These are phyloP conservation scores for Steinernema carpocapsae DNA, from an alignment of 2,888 invertebrate species.

Conservation along the genomic window DNA sequence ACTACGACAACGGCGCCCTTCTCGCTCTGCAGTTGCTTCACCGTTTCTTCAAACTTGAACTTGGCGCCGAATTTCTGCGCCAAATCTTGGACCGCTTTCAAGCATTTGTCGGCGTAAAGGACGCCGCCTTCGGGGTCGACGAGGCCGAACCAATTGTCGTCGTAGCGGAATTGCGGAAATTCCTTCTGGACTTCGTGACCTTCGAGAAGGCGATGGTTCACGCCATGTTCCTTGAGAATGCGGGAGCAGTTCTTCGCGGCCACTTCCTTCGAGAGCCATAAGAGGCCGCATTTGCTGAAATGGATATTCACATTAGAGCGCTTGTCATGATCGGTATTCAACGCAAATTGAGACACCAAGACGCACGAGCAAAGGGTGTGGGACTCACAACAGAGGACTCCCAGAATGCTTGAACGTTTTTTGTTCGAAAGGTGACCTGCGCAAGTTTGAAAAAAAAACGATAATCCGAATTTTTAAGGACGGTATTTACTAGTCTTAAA, in stretches of 20 bases:
- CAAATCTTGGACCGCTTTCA: constrained; percentile 48
- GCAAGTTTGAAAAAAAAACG: too few species aligned
- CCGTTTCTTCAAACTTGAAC: constrained; percentile 1
- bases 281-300: constrained; percentile 1
- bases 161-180: constrained; percentile 48
- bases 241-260: neutral
- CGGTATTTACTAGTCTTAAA: too few species aligned
- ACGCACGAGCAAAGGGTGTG: too few species aligned
- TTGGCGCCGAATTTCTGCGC: neutral
- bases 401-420: too few species aligned
- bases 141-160: constrained; percentile 47
- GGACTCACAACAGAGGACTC: too few species aligned
- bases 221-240: neutral
- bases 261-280: neutral
- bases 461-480: too few species aligned
- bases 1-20: neutral
- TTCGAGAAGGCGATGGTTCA: neutral
- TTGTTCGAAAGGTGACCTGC: too few species aligned
- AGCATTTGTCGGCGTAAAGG: constrained; percentile 54
- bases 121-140: constrained; percentile 56
- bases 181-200: neutral
- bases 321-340: too few species aligned
- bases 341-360: too few species aligned
- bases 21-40: neutral
- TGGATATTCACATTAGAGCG: neutral